Evolutionary conservation across 2,113 vertebrate species (phyloP), one percentile per base, ranked within the genome.

Genomic region (Mystacornis crossleyi): DNA sequence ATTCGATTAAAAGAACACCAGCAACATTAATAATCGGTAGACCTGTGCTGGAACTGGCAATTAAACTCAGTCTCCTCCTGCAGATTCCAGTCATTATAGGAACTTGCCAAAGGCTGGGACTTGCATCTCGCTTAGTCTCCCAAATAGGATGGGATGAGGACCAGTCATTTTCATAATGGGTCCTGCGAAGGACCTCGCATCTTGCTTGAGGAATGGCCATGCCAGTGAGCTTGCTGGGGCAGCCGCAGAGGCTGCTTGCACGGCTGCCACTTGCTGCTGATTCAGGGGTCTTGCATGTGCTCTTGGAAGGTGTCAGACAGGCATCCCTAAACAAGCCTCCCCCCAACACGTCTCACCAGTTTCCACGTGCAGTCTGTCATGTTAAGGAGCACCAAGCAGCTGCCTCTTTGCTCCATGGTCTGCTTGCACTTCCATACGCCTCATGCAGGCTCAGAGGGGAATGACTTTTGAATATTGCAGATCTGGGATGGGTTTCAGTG

Each of bases 101-200:
- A 94, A 43, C 51, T 88, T 85, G 64, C 91, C 90, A 73, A 81
- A 71, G 85, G 66, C 84, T 42, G 66, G 51, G 40, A 16, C 75
- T 61, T 83, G 61, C 3, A 0, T 91, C 83, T 90, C 84, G 5
- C 66, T 91, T 64, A n/a, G 50, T 88, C 62, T 93, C 48, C 71
- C 67, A 77, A 36, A n/a, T 6, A 81, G 38, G 50, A 21, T n/a
- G 82, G 50, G 47, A 77, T 86, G 88, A 70, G 25, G 47, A 57
- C 42, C 38, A 70, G 64, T 92, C 85, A 43, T 81, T 51, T 77
- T 24, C 4, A 2, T 62, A 70, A 72, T 86, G 55, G 34, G 34
- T 51, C 38, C 51, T 51, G 58, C 2, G 0, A 6, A 72, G 53
- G 62, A 48, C n/a, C 69, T 81, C 0, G 0, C 0, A 0, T 88